Base-by-base conservation (phyloP, 2,888 invertebrate genomes). In the Steinernema hermaphroditum region DNA sequence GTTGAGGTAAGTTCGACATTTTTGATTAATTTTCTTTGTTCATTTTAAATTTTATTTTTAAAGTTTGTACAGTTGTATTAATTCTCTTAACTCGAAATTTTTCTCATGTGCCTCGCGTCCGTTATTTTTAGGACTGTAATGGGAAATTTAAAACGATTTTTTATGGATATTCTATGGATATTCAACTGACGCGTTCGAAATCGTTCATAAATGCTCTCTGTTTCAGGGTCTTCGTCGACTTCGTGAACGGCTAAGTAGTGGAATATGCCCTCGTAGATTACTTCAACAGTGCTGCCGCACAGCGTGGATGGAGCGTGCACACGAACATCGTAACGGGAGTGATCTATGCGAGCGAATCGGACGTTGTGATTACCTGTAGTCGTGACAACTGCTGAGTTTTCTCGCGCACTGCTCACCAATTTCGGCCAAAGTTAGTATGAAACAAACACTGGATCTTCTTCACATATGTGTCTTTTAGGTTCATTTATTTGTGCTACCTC, bases 341-440 rank as follows among this genome's bases (percentile, higher is more conserved):
- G 8, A 90, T 92, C 70, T 94, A 92, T 88, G 92, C 94, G 0
- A 89, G 93, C 73, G 90, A 91, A 75, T 92, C 92, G 84, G 93
- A 94, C 86, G 95, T 96, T 93, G 91, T 97, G 71, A 89, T 98
- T 73, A 96, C 94, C 76, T 93, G 93, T 76, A 93, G 94, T 74
- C 91, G 94, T 80, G 97, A 98, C 89, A 97, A 96, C 88, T 90
- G 93, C 81, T n/a, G n/a, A n/a, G n/a, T n/a, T 94, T 98, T 87
- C 81, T 94, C 76, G 94, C 94, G 89, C 94, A 95, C 88, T 95
- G 94, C 88, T 93, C 95, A n/a, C 93, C 94, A 88, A 93, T 93
- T 8, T 94, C 93, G 0, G 90, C 92, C 71, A 91, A 93, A 85
- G 91, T 96, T 78, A 95, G 96, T 75, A n/a, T n/a, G n/a, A n/a